phyloP scores from a whole-genome alignment of 64 coral and sea anemone genomes.

The Orbicella faveolata region DNA sequence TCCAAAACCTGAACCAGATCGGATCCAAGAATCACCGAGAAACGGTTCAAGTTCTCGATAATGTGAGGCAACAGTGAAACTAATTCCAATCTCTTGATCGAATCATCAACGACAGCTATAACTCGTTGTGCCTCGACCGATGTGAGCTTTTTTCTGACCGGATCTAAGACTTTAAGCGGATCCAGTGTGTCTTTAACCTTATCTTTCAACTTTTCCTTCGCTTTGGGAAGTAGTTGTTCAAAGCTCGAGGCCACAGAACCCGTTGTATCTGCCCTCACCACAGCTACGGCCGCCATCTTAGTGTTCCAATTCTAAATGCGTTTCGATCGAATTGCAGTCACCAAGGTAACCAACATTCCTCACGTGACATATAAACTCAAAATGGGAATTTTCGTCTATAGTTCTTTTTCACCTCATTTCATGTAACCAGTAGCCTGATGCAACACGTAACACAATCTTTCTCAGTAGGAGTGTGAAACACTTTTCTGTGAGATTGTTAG shows the following conservation, averaged over 20 bases:
- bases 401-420: not conserved
- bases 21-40: conserved; percentile 82
- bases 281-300: conserved; percentile 55
- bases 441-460: no score
- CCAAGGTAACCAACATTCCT: conserved; percentile 29
- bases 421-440: no score
- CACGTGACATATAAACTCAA: conserved; percentile 12
- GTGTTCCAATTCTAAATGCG: conserved; percentile 10
- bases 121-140: conserved; percentile 96
- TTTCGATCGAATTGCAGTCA: conserved; percentile 40
- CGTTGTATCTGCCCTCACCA: conserved; percentile 78
- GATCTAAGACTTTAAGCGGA: conserved; percentile 93
- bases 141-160: conserved; percentile 90
- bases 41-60: conserved; percentile 82
- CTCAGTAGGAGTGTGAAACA: no score
- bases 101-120: conserved; percentile 81
- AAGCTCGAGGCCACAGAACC: conserved; percentile 88
- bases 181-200: conserved; percentile 80
- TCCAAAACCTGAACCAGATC: conserved; percentile 67
- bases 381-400: not conserved
- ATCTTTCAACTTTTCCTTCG: conserved; percentile 77
- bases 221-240: conserved; percentile 62
- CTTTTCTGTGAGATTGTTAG: no score
- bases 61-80: conserved; percentile 87
- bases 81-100: conserved; percentile 82